These are phyloP conservation scores for Morpho achilles DNA, from an alignment of 2,888 invertebrate genomes.

Conservation along the genomic window DNA sequence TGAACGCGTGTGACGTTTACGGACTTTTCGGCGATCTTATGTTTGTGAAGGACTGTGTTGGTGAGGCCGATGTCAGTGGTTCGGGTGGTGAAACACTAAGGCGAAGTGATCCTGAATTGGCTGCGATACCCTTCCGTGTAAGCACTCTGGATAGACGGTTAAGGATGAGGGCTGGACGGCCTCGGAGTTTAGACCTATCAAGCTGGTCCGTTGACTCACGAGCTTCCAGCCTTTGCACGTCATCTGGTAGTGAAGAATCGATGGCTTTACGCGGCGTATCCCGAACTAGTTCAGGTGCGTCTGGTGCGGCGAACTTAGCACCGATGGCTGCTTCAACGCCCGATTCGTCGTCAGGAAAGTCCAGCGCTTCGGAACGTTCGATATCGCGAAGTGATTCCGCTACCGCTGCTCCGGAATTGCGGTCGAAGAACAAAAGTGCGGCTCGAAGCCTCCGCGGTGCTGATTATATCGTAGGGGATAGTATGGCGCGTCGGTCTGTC, in stretches of 20 bases:
- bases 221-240: conserved; percentile 88
- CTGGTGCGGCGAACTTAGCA: conserved; percentile 79
- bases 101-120: conserved; percentile 90
- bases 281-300: conserved; percentile 87
- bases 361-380: conserved; percentile 61
- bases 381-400: conserved; percentile 56
- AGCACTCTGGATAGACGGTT: conserved; percentile 89
- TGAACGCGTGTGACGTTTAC: conserved; percentile 90
- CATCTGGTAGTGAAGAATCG: conserved; percentile 92
- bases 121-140: conserved; percentile 89
- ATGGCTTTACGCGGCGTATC: conserved; percentile 87
- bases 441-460: conserved; percentile 63
- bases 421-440: conserved; percentile 46
- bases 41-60: conserved; percentile 92
- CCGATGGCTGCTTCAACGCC: conserved; percentile 74
- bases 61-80: conserved; percentile 85
- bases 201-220: conserved; percentile 94
- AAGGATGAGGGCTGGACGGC: conserved; percentile 89
- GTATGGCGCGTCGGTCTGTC: conserved; percentile 84
- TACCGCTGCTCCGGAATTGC: conserved; percentile 37
- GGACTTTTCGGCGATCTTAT: conserved; percentile 93
- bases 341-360: conserved; percentile 62
- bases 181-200: conserved; percentile 88
- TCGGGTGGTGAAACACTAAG: conserved; percentile 87
- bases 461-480: conserved; percentile 60